These are phyloP conservation scores for Anoplolepis gracilipes DNA, from an alignment of 1,140 invertebrate genomes.

Conservation along the genomic window DNA sequence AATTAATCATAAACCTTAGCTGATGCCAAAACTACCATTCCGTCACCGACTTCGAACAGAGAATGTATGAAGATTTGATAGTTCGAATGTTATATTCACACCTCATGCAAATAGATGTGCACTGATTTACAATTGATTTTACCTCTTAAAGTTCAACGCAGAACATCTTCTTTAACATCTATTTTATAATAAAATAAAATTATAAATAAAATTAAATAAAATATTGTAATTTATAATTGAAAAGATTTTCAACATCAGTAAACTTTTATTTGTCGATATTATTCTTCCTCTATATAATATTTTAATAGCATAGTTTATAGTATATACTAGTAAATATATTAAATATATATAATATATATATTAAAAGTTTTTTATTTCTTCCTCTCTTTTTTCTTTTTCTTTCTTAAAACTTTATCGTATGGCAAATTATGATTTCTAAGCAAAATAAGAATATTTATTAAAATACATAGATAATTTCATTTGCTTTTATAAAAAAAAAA, in stretches of 20 bases:
- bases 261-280: neutral
- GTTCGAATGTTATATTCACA: conserved; percentile 27
- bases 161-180: neutral
- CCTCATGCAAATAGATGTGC: conserved; percentile 2
- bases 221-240: neutral
- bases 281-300: neutral
- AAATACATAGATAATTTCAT: neutral
- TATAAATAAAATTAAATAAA: conserved; percentile 4
- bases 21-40: conserved; percentile 38
- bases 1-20: conserved; percentile 47
- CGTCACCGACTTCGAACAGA: neutral
- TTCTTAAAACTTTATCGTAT: neutral
- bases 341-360: too few relatives aligned
- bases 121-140: conserved; percentile 10
- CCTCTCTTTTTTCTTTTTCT: too few relatives aligned
- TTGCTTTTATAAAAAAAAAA: conserved; percentile 3
- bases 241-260: neutral
- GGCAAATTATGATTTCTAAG: neutral
- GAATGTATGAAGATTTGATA: neutral
- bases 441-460: neutral
- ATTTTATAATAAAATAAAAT: neutral
- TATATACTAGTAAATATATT: too few relatives aligned
- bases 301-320: too few relatives aligned
- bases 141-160: neutral
- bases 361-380: neutral